phyloP scores from a whole-genome alignment of 2,113 vertebrate species.

The Morone saxatilis region DNA sequence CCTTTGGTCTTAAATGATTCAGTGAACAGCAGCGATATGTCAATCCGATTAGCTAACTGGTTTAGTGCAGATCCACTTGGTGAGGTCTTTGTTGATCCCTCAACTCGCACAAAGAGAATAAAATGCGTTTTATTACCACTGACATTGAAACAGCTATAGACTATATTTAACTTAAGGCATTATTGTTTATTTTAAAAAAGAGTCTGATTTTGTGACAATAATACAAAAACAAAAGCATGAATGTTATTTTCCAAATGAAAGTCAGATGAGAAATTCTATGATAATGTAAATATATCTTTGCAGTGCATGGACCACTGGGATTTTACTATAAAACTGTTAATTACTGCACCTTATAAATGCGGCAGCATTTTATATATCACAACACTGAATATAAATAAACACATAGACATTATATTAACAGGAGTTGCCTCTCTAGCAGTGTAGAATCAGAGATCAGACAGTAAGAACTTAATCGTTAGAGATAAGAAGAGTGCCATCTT shows the following conservation, averaged over 20 bases:
- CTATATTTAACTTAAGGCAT: no score
- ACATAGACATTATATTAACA: background rate
- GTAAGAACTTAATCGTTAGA: background rate
- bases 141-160: background rate
- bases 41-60: conserved; percentile 84
- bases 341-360: background rate
- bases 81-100: conserved; percentile 66
- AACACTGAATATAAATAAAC: background rate
- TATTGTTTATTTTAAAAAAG: no score
- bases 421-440: background rate
- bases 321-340: background rate
- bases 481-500: background rate
- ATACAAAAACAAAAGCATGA: background rate
- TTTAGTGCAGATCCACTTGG: conserved; percentile 80
- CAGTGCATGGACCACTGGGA: background rate
- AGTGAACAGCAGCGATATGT: conserved; percentile 64
- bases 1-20: conserved; percentile 77
- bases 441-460: background rate
- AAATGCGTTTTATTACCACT: conserved; percentile 2
- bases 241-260: background rate
- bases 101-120: conserved; percentile 9
- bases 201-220: background rate
- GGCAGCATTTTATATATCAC: background rate
- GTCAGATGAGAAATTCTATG: background rate
- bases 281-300: background rate